Conservation (phyloP, 2,888 invertebrate genomes). For the Lochmaea crataegi region DNA sequence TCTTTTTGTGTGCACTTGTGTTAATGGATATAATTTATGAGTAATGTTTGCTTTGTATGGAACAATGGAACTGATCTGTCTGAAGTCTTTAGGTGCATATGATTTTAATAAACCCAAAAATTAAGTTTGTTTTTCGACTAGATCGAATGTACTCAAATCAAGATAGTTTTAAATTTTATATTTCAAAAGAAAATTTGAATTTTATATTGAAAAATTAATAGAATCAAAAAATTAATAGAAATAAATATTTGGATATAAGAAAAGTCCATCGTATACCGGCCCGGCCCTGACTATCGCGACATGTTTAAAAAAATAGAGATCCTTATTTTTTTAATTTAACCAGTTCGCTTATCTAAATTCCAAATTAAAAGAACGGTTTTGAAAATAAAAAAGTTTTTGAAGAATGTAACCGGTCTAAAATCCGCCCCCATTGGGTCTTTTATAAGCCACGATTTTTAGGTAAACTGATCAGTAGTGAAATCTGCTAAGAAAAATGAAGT, state of each 20-base stretch:
- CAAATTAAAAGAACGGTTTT: conserved; percentile 3
- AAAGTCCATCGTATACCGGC: background rate
- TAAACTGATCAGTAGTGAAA: conserved; percentile 5
- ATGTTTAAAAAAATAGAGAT: background rate
- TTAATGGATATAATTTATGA: too few relatives aligned
- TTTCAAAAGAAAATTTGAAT: too few relatives aligned
- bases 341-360: conserved; percentile 15
- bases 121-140: too few relatives aligned
- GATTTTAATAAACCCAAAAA: too few relatives aligned
- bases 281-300: background rate
- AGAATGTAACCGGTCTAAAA: conserved; percentile 11
- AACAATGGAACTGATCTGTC: too few relatives aligned
- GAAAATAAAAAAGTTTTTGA: conserved; percentile 9
- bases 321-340: conserved; percentile 7
- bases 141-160: too few relatives aligned
- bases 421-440: background rate
- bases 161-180: too few relatives aligned
- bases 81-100: too few relatives aligned
- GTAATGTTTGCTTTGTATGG: too few relatives aligned
- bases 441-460: conserved; percentile 7
- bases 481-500: conserved; percentile 19
- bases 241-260: background rate
- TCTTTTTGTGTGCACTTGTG: too few relatives aligned
- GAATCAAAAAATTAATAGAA: background rate
- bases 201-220: too few relatives aligned